Evolutionary conservation across 2,797 vertebrate species (phyloP).

Genomic region (Notolepis coatsorum): DNA sequence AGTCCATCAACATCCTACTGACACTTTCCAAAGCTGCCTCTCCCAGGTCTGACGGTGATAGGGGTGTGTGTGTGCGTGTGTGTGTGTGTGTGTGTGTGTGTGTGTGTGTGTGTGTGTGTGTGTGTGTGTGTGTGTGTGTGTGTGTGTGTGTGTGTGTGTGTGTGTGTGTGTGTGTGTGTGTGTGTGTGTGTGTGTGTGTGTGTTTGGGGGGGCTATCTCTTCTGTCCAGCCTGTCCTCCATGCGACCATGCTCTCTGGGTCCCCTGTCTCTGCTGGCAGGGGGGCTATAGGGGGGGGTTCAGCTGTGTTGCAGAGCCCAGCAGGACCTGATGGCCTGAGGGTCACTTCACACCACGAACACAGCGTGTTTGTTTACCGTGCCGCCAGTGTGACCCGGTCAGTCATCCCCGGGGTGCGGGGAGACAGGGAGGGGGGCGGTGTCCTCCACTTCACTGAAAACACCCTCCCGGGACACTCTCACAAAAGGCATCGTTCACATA

Average conservation of each 20-base stretch:
- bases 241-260: slow-evolving; percentile 30
- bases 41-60: no score
- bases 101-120: slow-evolving; percentile 23
- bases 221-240: slow-evolving; percentile 6
- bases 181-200: no score
- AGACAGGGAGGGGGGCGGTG: slow-evolving; percentile 32
- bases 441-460: slow-evolving; percentile 56
- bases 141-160: background rate
- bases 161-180: background rate
- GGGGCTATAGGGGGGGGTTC: slow-evolving; percentile 12
- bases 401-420: slow-evolving; percentile 40
- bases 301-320: slow-evolving; percentile 45
- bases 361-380: slow-evolving; percentile 71
- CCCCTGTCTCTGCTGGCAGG: slow-evolving; percentile 8
- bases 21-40: slow-evolving; percentile 53
- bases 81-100: slow-evolving; percentile 1
- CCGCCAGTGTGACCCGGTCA: slow-evolving; percentile 68
- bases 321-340: slow-evolving; percentile 45
- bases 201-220: no score
- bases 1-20: slow-evolving; percentile 55
- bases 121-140: background rate
- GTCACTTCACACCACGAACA: slow-evolving; percentile 67
- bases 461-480: slow-evolving; percentile 50
- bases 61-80: no score
- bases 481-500: slow-evolving; percentile 63